phyloP scores from a whole-genome alignment of 2,797 vertebrate species.

The Knipowitschia caucasica region DNA sequence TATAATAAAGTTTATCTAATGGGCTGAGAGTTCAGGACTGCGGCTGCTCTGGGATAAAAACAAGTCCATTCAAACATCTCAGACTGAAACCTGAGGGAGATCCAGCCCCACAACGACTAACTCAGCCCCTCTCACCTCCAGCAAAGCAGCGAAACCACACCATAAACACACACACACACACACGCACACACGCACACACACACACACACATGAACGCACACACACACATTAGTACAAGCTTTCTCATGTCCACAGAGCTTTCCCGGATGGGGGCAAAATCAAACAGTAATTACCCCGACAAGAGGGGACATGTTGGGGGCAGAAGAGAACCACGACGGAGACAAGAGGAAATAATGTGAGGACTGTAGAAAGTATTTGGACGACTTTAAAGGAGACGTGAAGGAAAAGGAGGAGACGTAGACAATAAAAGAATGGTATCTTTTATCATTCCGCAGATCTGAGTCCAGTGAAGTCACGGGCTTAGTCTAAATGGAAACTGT shows the following conservation, averaged over 20 bases:
- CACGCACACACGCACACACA: too few relatives aligned
- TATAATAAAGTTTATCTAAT: too few relatives aligned
- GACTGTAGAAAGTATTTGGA: slow-evolving; percentile 26
- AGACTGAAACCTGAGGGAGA: too few relatives aligned
- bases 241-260: slow-evolving; percentile 61
- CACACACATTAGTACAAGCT: slow-evolving; percentile 55
- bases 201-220: neutral
- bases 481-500: too few relatives aligned
- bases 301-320: slow-evolving; percentile 64
- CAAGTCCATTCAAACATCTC: too few relatives aligned
- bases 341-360: slow-evolving; percentile 38
- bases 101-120: too few relatives aligned
- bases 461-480: too few relatives aligned
- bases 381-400: neutral
- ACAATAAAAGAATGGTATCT: neutral
- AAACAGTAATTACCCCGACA: slow-evolving; percentile 72
- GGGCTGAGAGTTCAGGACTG: too few relatives aligned
- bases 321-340: slow-evolving; percentile 34
- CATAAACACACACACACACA: too few relatives aligned
- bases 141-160: too few relatives aligned
- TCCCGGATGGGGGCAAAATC: slow-evolving; percentile 61
- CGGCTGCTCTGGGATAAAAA: too few relatives aligned
- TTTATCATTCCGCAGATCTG: neutral
- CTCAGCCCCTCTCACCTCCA: too few relatives aligned
- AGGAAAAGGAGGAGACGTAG: neutral